A percentile compares a stretch with the other conserved stretches of the same genome.
Conservation (phyloP, 2,113 vertebrate genomes). For the Silurus glanis region DNA sequence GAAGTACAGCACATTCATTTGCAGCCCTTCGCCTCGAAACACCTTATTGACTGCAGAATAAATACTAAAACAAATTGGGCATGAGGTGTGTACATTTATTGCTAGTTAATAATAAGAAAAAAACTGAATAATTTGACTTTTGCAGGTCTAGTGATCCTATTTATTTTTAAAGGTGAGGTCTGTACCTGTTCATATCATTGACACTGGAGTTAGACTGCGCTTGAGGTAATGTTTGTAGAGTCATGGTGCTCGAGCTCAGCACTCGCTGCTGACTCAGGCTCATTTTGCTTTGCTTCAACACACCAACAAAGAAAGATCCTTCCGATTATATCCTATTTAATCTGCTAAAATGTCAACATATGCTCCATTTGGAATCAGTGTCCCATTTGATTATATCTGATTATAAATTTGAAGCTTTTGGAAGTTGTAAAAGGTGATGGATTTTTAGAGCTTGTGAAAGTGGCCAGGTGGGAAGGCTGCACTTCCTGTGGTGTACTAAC, state of each 20-base stretch:
- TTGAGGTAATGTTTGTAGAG: conserved; percentile 73
- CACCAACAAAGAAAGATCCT: neutral
- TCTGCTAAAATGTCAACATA: neutral
- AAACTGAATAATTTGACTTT: neutral
- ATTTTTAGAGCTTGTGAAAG: conserved; percentile 44
- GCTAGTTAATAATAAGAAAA: neutral
- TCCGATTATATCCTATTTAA: neutral
- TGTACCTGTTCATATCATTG: conserved; percentile 82
- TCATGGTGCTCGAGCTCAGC: conserved; percentile 76
- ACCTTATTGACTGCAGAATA: conserved; percentile 82
- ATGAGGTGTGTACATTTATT: neutral
- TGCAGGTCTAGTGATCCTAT: neutral
- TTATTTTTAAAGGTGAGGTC: neutral
- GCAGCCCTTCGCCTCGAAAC: conserved; percentile 80
- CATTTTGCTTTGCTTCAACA: conserved; percentile 2
- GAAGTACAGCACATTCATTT: conserved; percentile 78
- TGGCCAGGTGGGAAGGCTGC: conserved; percentile 40
- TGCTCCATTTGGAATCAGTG: neutral
- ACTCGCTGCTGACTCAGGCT: conserved; percentile 30
- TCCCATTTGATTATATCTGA: neutral
- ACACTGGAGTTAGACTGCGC: conserved; percentile 64
- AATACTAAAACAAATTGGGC: conserved; percentile 64
- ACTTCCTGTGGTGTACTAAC: conserved; percentile 46
- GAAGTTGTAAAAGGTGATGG: neutral
- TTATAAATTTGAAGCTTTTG: neutral